These are phyloP conservation scores for Sarcophaga carnaria DNA, from an alignment of 2,888 invertebrate genomes.

Conservation along the genomic window DNA sequence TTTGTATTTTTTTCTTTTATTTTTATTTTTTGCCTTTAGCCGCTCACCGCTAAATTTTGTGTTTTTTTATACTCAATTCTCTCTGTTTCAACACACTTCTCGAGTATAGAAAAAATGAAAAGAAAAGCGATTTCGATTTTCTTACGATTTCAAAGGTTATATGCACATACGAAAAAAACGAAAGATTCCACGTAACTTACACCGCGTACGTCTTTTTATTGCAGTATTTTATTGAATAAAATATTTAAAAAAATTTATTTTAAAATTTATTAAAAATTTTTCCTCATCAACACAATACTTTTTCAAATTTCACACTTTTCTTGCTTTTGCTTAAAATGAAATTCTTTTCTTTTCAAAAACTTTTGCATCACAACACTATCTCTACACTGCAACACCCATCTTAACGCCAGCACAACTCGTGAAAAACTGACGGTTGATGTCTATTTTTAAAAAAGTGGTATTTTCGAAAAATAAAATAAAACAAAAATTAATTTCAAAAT, in stretches of 20 bases:
- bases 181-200: constrained; percentile 9
- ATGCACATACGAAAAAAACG: neutral
- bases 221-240: neutral
- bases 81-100: constrained; percentile 46
- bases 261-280: constrained; percentile 2
- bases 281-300: neutral
- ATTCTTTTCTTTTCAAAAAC: neutral
- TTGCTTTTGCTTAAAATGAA: neutral
- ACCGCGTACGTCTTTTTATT: neutral
- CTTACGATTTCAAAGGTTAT: constrained; percentile 49
- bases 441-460: constrained; percentile 79
- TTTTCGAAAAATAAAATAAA: constrained; percentile 58
- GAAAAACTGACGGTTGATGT: constrained; percentile 78
- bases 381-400: constrained; percentile 51
- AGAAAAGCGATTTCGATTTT: constrained; percentile 17
- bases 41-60: constrained; percentile 16
- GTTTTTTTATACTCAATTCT: constrained; percentile 18
- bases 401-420: constrained; percentile 78
- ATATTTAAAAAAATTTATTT: constrained; percentile 3
- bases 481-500: constrained; percentile 53
- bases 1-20: neutral
- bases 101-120: constrained; percentile 53
- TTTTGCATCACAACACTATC: neutral
- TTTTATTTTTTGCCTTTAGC: constrained; percentile 7
- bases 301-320: constrained; percentile 4